Evolutionary conservation across 2,113 vertebrate genomes (phyloP), one percentile per base, ranked within the genome.

Genomic region (Formicarius rufipectus): DNA sequence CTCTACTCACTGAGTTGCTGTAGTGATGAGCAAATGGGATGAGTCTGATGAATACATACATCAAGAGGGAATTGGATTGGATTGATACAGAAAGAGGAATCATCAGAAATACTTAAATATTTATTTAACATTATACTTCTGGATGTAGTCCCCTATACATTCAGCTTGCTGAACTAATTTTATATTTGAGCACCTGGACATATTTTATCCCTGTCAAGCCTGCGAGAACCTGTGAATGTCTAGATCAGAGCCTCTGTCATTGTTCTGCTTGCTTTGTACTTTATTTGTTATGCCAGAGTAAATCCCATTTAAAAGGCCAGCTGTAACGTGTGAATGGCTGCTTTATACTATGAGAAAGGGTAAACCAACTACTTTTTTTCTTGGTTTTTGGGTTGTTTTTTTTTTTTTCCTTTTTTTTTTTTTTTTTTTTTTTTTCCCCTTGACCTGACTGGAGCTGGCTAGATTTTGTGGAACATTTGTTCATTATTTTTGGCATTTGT

Each of bases 401-500:
- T 8, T 64, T 35, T 33, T 44, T 45, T 55, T 22, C 24, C 13
- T n/a, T n/a, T n/a, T n/a, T 33, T 44, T 45, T 55, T 27, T 30
- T 13, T 21, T 27, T 30, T 13, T 20, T 27, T 8, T 64, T 35
- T 33, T 44, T 45, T 55, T 22, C 24, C 13, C 21, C 68, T 6
- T 7, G 58, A 27, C 52, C 80, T 95, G 42, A 1, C 69, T 89
- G 58, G 28, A 78, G 31, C 20, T 42, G 53, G 12, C 30, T 78
- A 62, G 62, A 31, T 83, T 89, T 64, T 84, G 31, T 66, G 30
- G 49, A 89, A 50, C 12, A n/a, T 87, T 84, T 95, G 20, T 75
- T 92, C 53, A 44, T 95, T 96, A 53, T 95, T 93, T 95, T 94
- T 94, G 89, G 84, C 91, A 45, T 82, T 91, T 62, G 31, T 47